Evolutionary conservation across 2,113 vertebrate species (phyloP), one percentile per base, ranked within the genome.

Genomic region (Indicator indicator): DNA sequence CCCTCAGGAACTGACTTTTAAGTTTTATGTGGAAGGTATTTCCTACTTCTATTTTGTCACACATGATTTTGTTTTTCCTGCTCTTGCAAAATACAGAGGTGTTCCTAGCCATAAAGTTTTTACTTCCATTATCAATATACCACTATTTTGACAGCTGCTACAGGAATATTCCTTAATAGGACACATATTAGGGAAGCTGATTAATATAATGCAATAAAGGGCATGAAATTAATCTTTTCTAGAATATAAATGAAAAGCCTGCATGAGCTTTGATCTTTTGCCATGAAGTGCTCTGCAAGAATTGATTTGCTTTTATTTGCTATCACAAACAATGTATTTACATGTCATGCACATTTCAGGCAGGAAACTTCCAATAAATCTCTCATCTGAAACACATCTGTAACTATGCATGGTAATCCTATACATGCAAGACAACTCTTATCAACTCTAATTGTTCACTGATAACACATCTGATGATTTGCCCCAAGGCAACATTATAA

Each of bases 391-490:
- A 90, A 87, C 26, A 64, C 65, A 94, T 70, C 75, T 92, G 82
- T 95, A 97, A 90, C n/a, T 88, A 84, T 27, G 83, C 83, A 75
- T 26, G 89, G 94, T 96, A 96, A 95, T 96, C 91, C 75, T 93
- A 97, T 93, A 95, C 27, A 9, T 60, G 83, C 72, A 94, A 93
- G 95, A 95, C 85, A 83, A 97, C 76, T 97, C 97, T 94, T 97
- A 97, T 97, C 96, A 96, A 78, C 90, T 96, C 86, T 97, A 97
- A 98, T 97, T 95, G 95, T 94, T 97, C 94, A 96, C 72, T 96
- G 97, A 97, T 96, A 97, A 96, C 94, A 96, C 74, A 95, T 97
- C 94, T 97, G 96, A 96, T 97, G 97, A 97, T 98, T 97, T 97
- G 92, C 84, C 96, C 93, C 86, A 83, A 94, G 91, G 97, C 93